Evolutionary conservation across 2,797 vertebrate species (phyloP).

Genomic region (Oryzias sinensis): DNA sequence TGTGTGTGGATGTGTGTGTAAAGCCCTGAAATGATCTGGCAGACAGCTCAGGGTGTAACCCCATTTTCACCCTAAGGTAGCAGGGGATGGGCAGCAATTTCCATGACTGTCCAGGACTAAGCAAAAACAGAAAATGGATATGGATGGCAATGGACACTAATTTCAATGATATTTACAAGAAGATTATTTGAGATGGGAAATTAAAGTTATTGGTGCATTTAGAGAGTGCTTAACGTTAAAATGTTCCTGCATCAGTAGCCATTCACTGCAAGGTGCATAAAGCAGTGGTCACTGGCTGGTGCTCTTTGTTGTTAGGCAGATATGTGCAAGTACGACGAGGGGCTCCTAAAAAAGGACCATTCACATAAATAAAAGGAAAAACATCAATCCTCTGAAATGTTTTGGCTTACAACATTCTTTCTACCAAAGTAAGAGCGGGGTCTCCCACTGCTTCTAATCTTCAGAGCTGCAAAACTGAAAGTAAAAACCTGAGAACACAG

Average conservation of each 20-base stretch:
- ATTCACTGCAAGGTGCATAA: not conserved
- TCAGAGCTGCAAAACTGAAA: conserved; percentile 16
- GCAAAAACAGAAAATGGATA: no score
- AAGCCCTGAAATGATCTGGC: no score
- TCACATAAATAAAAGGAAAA: conserved; percentile 16
- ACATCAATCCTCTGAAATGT: conserved; percentile 3
- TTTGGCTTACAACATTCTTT: conserved; percentile 8
- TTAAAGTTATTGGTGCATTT: conserved; percentile 3
- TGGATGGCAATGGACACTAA: no score
- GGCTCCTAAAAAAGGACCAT: conserved; percentile 1
- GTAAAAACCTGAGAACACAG: conserved; percentile 14
- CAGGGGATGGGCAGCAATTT: no score
- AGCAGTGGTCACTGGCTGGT: not conserved
- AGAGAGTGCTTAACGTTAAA: not conserved
- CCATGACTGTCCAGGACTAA: no score
- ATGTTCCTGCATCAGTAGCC: not conserved
- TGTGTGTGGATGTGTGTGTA: no score
- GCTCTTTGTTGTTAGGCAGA: conserved; percentile 2
- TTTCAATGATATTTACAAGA: no score
- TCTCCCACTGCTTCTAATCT: conserved; percentile 6
- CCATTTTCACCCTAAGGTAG: no score
- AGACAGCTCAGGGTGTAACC: no score
- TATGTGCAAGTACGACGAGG: not conserved
- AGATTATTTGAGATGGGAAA: not conserved
- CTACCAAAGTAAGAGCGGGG: conserved; percentile 5